Conservation (phyloP, 1,140 invertebrate genomes). For the Papilio polytes region DNA sequence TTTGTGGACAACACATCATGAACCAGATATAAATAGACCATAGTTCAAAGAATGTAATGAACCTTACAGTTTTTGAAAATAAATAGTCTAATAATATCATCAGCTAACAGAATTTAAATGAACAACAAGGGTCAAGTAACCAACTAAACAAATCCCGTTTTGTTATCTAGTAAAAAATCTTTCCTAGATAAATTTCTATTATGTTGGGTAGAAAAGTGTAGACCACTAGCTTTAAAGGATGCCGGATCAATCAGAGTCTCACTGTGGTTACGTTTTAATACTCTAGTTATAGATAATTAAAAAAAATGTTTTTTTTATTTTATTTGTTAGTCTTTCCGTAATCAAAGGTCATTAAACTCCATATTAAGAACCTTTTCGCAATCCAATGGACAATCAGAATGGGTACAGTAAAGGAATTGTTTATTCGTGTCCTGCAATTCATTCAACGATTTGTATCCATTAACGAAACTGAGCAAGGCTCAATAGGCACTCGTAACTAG, state of each 20-base stretch:
- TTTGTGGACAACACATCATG: not conserved
- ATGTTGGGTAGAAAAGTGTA: too few relatives aligned
- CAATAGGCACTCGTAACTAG: conserved; percentile 74
- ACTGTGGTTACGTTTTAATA: not conserved
- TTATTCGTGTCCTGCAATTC: conserved; percentile 55
- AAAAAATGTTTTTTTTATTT: too few relatives aligned
- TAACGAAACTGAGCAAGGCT: conserved; percentile 70
- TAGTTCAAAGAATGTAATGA: not conserved
- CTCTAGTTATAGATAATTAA: not conserved
- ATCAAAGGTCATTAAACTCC: not conserved
- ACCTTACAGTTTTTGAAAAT: not conserved
- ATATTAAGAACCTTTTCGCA: conserved; percentile 33
- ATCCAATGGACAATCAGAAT: not conserved
- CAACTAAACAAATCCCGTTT: too few relatives aligned
- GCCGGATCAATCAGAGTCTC: not conserved
- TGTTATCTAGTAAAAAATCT: too few relatives aligned
- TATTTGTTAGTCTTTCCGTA: too few relatives aligned
- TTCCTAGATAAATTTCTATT: too few relatives aligned
- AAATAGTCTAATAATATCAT: not conserved
- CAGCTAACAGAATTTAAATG: not conserved
- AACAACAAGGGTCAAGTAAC: too few relatives aligned
- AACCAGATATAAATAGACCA: not conserved
- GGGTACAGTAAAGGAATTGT: conserved; percentile 29
- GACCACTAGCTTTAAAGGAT: not conserved
- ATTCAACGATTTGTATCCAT: conserved; percentile 74